phyloP scores from a whole-genome alignment of 2,113 vertebrate species.

The Micromys minutus region DNA sequence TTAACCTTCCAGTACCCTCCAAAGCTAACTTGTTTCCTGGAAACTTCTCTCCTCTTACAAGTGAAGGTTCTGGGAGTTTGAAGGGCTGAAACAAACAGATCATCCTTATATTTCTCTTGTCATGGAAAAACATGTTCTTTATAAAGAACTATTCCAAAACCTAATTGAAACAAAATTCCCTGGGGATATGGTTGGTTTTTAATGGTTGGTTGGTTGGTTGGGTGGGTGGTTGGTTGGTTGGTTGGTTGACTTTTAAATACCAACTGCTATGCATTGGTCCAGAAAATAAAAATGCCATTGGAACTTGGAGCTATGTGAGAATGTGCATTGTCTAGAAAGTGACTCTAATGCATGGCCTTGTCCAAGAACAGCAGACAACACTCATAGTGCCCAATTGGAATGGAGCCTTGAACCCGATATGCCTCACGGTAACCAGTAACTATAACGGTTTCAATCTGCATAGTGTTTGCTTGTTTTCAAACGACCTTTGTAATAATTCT shows the following conservation, averaged over 20 bases:
- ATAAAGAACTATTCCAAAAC: background rate
- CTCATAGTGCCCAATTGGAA: no score
- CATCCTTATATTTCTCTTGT: background rate
- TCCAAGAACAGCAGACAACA: background rate
- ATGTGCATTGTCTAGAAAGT: background rate
- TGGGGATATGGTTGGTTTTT: background rate
- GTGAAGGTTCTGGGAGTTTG: background rate
- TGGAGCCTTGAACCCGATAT: background rate
- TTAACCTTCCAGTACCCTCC: background rate
- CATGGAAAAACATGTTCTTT: background rate
- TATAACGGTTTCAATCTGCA: background rate
- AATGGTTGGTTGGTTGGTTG: background rate
- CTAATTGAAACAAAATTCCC: background rate
- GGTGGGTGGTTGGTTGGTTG: background rate
- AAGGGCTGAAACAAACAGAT: background rate
- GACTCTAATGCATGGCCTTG: background rate
- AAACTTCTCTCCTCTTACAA: background rate
- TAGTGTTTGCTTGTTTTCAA: background rate
- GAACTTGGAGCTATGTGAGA: background rate
- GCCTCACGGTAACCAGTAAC: background rate
- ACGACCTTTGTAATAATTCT: background rate
- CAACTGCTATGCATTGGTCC: background rate
- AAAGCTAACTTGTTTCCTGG: constrained; percentile 18
- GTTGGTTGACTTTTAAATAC: background rate
- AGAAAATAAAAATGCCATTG: background rate